Evolutionary conservation across 1,140 invertebrate genomes (phyloP).

Genomic region (Stratiolaelaps scimitus): DNA sequence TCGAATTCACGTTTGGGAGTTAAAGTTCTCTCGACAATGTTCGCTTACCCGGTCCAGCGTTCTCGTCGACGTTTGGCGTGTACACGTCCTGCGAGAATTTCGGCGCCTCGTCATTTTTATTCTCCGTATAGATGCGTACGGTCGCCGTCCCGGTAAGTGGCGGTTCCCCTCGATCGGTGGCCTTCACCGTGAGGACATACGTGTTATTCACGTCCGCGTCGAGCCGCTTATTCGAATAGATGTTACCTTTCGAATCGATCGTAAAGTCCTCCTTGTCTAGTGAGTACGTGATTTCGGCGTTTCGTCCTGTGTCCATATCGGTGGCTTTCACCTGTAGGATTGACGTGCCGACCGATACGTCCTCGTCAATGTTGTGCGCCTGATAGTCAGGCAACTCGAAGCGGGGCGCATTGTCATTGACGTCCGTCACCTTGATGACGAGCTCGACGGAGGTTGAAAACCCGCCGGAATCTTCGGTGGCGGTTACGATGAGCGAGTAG

Average conservation of each 20-base stretch:
- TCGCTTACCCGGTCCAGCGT: slow-evolving; percentile 63
- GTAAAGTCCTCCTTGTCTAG: slow-evolving; percentile 84
- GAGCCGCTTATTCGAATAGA: slow-evolving; percentile 79
- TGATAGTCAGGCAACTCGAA: slow-evolving; percentile 90
- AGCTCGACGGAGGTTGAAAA: slow-evolving; percentile 82
- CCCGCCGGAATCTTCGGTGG: slow-evolving; percentile 85
- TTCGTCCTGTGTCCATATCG: slow-evolving; percentile 77
- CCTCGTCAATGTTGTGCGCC: slow-evolving; percentile 85
- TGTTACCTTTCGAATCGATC: slow-evolving; percentile 76
- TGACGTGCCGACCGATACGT: slow-evolving; percentile 73
- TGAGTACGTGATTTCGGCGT: slow-evolving; percentile 82
- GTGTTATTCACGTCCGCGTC: slow-evolving; percentile 91
- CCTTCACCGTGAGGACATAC: slow-evolving; percentile 83
- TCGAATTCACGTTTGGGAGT: no score
- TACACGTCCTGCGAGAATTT: slow-evolving; percentile 93
- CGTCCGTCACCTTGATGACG: slow-evolving; percentile 52
- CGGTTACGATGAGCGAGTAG: slow-evolving; percentile 77
- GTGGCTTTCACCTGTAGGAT: slow-evolving; percentile 72
- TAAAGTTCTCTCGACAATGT: no score
- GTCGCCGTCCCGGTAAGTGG: slow-evolving; percentile 79
- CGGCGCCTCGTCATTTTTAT: slow-evolving; percentile 89
- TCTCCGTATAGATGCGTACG: slow-evolving; percentile 83
- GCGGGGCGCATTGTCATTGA: slow-evolving; percentile 80
- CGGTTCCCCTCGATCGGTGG: slow-evolving; percentile 82
- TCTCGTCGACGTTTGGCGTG: slow-evolving; percentile 88